Conservation (phyloP, 2,797 vertebrate genomes). For the Tapera naevia region DNA sequence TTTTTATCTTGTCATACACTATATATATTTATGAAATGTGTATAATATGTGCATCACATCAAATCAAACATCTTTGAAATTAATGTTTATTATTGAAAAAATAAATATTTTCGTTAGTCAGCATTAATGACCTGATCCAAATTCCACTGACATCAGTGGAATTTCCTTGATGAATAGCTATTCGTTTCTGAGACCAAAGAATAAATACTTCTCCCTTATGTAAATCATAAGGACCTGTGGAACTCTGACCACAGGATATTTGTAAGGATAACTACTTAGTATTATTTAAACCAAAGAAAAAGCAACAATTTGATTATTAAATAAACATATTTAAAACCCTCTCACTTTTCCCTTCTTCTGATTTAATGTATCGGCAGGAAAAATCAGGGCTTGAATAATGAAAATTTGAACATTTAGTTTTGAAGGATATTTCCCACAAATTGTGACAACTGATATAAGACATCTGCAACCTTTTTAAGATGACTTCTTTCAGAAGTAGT, state of each 20-base stretch:
- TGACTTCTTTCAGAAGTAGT: neutral
- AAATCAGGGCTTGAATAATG: neutral
- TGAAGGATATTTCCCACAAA: neutral
- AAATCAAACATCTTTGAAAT: neutral
- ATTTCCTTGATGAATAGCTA: neutral
- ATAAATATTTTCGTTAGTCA: neutral
- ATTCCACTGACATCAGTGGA: neutral
- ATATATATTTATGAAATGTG: neutral
- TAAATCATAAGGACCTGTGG: neutral
- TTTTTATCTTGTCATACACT: neutral
- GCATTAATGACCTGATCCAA: neutral
- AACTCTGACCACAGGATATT: no score
- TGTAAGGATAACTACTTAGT: neutral
- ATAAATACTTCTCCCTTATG: neutral
- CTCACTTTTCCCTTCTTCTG: neutral
- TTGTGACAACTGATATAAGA: neutral
- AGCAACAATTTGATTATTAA: no score
- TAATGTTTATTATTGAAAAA: neutral
- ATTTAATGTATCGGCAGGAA: neutral
- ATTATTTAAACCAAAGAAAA: no score
- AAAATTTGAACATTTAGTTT: neutral
- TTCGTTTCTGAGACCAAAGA: neutral
- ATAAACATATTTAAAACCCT: neutral
- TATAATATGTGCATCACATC: neutral
- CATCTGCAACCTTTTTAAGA: neutral